Evolutionary conservation across 2,888 invertebrate genomes (phyloP), one percentile per base, ranked within the genome.

Genomic region (Acrobasis suavella): DNA sequence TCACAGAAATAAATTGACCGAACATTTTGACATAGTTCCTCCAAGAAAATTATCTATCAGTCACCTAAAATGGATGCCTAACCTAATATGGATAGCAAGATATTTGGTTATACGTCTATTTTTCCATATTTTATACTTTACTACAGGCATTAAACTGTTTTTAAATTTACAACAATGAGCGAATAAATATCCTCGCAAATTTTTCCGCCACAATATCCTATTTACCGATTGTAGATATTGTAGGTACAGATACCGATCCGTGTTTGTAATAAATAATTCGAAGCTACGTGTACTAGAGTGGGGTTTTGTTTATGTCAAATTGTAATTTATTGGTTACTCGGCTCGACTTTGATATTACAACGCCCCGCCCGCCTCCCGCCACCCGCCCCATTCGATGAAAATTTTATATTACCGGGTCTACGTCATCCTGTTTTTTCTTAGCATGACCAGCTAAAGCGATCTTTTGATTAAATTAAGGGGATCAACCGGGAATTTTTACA

Each of bases 401-500:
- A 87, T 89, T 90, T 88, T 89, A 90, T 90, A 90, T 89, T 78
- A 80, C 80, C 84, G 82, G 86, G 82, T 84, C 77, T 83, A 78
- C 83, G 87, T 91, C 90, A 87, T 90, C 74, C 82, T 74, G 83
- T 86, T 91, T 89, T 91, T 91, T 91, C 88, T 89, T 85, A 78
- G 78, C 88, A 80, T 82, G 87, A 86, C 86, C 85, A 82, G 86
- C 88, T 81, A 77, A 87, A 91, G 87, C 90, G 89, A 89, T 89
- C 87, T 90, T 90, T 91, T 90, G 92, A 92, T 92, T 91, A 91
- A 91, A 92, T 91, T 90, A 89, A 86, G 87, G 91, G 89, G 89
- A 88, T 90, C 89, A 89, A 83, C 84, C 69, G 85, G 84, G 89
- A 88, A 91, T 90, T 89, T 91, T 88, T 89, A 89, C 88, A 87